These are phyloP conservation scores for Cyanoderma ruficeps DNA, from an alignment of 2,113 vertebrate genomes.

Conservation along the genomic window DNA sequence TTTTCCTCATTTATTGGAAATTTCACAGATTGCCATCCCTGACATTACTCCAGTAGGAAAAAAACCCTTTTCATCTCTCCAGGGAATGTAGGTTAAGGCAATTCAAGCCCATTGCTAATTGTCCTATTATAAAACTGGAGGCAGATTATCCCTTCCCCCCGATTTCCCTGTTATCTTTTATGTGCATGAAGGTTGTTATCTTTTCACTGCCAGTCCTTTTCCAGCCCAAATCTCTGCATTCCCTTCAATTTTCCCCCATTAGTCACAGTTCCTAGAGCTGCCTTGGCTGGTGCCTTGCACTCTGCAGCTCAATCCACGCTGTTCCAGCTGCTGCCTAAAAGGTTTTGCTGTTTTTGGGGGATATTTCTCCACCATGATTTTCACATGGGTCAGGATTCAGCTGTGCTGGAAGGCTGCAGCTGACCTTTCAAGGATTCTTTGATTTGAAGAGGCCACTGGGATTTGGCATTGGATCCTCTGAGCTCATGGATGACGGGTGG, in stretches of 20 bases:
- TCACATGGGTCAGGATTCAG: not conserved
- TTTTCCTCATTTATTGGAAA: not conserved
- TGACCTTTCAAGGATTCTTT: not conserved
- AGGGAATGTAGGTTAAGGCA: not conserved
- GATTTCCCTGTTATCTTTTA: not conserved
- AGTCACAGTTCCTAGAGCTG: not conserved
- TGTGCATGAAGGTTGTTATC: not conserved
- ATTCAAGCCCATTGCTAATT: not conserved
- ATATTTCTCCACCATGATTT: not conserved
- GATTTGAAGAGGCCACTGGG: not conserved
- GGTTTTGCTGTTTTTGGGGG: not conserved
- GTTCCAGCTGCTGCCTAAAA: not conserved
- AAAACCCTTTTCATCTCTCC: not conserved
- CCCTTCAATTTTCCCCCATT: not conserved
- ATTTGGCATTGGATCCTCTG: not conserved
- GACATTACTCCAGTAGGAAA: not conserved
- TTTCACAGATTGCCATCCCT: not conserved
- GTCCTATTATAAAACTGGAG: not conserved
- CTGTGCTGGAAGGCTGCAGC: not conserved
- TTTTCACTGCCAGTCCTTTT: not conserved
- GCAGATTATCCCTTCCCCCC: not conserved
- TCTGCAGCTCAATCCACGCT: rapidly evolving
- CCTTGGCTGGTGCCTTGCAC: not conserved
- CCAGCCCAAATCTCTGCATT: not conserved
- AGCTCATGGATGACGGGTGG: rapidly evolving